phyloP scores from a whole-genome alignment of 2,888 invertebrate genomes.

The Dicycla oo region DNA sequence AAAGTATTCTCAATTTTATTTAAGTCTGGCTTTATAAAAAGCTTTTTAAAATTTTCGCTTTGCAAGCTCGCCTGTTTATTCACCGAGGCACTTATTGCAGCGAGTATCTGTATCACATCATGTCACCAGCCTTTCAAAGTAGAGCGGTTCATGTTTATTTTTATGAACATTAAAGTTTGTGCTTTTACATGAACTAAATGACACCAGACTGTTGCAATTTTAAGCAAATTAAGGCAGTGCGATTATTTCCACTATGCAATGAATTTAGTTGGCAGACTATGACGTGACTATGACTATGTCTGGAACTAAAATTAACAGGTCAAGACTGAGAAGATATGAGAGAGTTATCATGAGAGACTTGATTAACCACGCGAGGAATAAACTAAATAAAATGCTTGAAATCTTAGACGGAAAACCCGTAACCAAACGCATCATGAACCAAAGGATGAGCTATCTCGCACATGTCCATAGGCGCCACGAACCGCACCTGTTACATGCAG shows the following conservation, averaged over 20 bases:
- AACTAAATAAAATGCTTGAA: too few species aligned
- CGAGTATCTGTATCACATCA: slow-evolving; percentile 33
- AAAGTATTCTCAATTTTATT: slow-evolving; percentile 68
- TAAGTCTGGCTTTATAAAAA: slow-evolving; percentile 23
- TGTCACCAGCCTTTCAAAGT: slow-evolving; percentile 41
- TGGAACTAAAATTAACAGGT: too few species aligned
- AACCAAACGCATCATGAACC: too few species aligned
- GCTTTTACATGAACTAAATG: slow-evolving; percentile 13
- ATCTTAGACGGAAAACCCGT: too few species aligned
- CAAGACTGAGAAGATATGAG: too few species aligned
- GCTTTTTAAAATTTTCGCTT: slow-evolving; percentile 31
- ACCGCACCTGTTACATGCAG: too few species aligned
- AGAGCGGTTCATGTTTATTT: slow-evolving; percentile 36
- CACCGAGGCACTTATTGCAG: slow-evolving; percentile 31
- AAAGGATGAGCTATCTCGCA: too few species aligned
- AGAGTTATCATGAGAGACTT: too few species aligned
- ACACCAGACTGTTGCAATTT: slow-evolving; percentile 45
- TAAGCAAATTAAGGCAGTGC: slow-evolving; percentile 32
- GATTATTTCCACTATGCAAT: slow-evolving; percentile 50
- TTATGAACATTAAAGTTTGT: slow-evolving; percentile 17
- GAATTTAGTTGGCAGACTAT: slow-evolving; percentile 37
- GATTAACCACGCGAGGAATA: too few species aligned
- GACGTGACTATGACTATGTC: background rate
- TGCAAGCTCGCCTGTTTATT: slow-evolving; percentile 40
- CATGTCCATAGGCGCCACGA: too few species aligned